Conservation (phyloP, 2,888 invertebrate species). For the Eupeodes latifasciatus region DNA sequence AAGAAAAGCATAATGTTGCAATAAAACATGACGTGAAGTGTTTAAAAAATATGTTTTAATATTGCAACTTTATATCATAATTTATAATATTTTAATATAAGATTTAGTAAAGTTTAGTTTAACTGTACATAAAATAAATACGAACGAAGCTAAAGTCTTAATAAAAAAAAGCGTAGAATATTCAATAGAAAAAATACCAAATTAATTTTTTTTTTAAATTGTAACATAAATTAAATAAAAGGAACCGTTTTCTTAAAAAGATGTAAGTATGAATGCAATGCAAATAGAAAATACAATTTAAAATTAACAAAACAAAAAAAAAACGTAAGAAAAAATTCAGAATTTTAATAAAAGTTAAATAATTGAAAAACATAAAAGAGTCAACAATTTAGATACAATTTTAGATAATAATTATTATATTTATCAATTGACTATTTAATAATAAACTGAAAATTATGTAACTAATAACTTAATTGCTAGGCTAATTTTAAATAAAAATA, state of each 20-base stretch:
- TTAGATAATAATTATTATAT: constrained; percentile 67
- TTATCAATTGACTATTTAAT: constrained; percentile 72
- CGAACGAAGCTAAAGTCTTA: background rate
- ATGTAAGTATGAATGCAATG: constrained; percentile 51
- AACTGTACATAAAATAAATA: constrained; percentile 49
- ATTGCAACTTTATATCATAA: constrained; percentile 60
- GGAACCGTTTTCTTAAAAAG: constrained; percentile 33
- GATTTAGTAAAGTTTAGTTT: constrained; percentile 51
- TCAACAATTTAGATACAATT: constrained; percentile 72
- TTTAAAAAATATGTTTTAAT: constrained; percentile 21
- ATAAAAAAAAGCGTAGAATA: constrained; percentile 24
- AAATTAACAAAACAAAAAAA: constrained; percentile 47
- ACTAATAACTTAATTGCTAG: constrained; percentile 72
- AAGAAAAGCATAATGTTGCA: constrained; percentile 41
- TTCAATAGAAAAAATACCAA: constrained; percentile 49
- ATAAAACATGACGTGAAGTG: constrained; percentile 15
- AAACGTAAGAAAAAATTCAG: constrained; percentile 22
- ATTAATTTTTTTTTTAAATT: constrained; percentile 57
- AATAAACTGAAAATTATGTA: constrained; percentile 71
- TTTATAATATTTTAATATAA: constrained; percentile 62
- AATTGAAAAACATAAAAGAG: background rate
- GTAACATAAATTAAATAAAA: constrained; percentile 50
- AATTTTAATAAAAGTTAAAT: constrained; percentile 28
- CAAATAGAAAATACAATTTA: constrained; percentile 53
- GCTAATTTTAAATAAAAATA: constrained; percentile 63